phyloP scores from a whole-genome alignment of 2,113 vertebrate species.

The Anolis carolinensis region DNA sequence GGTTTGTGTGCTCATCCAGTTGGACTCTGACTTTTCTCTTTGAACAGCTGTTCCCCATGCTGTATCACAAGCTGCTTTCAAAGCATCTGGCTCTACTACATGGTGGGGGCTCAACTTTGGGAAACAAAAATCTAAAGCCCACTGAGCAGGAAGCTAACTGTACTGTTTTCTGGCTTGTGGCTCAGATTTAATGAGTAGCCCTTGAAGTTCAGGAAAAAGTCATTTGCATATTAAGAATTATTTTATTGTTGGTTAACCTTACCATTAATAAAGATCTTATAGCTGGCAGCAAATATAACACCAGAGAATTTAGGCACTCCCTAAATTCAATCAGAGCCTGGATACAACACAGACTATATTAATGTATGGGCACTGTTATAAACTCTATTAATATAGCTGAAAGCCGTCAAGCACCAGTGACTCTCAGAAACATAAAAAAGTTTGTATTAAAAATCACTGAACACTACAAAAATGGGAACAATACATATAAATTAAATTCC shows the following conservation, averaged over 20 bases:
- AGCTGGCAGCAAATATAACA: constrained; percentile 67
- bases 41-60: not conserved
- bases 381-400: constrained; percentile 85
- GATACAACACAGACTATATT: constrained; percentile 78
- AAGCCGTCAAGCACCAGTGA: constrained; percentile 79
- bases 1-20: not conserved
- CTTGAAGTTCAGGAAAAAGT: constrained; percentile 35
- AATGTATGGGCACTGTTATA: constrained; percentile 80
- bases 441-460: constrained; percentile 88
- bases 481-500: constrained; percentile 85
- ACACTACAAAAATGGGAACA: constrained; percentile 82
- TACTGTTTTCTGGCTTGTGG: constrained; percentile 21
- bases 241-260: constrained; percentile 64
- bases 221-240: constrained; percentile 63
- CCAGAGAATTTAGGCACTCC: constrained; percentile 71
- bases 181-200: constrained; percentile 1
- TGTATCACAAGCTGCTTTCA: constrained; percentile 21
- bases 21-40: not conserved
- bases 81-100: not conserved
- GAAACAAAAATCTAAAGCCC: not conserved
- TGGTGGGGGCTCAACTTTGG: not conserved
- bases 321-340: constrained; percentile 80
- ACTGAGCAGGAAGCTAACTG: not conserved
- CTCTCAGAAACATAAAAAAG: constrained; percentile 85
- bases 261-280: constrained; percentile 74